Evolutionary conservation across 2,888 invertebrate species (phyloP).

Genomic region (Drosophila ezoana): DNA sequence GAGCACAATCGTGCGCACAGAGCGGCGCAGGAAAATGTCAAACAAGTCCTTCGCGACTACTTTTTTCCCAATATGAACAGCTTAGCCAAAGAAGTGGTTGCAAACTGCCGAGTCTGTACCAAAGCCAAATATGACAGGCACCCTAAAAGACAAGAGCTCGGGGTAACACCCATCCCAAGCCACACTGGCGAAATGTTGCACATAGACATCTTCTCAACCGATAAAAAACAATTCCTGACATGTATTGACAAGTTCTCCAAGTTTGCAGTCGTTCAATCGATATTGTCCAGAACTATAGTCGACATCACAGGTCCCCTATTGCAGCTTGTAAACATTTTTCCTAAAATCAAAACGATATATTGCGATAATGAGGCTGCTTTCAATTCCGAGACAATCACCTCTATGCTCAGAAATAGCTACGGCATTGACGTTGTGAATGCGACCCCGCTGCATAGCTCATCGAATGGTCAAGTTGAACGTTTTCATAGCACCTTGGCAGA

Average conservation of each 20-base stretch:
- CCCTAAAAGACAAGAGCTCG: background rate
- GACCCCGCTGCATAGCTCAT: too few species aligned
- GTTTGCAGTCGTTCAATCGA: background rate
- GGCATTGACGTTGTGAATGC: too few species aligned
- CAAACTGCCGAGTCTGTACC: background rate
- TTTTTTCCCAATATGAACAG: background rate
- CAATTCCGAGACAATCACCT: too few species aligned
- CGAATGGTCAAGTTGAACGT: background rate
- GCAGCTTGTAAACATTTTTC: background rate
- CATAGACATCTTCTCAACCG: constrained; percentile 1
- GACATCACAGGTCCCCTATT: background rate
- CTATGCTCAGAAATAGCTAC: too few species aligned
- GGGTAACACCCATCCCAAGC: background rate
- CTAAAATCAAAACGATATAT: background rate
- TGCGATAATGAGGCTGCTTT: too few species aligned
- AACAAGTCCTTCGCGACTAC: background rate
- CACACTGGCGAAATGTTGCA: background rate
- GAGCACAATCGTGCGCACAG: constrained; percentile 1
- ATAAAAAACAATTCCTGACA: background rate
- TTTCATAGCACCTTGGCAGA: background rate
- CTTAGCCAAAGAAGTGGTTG: background rate
- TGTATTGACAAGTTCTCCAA: background rate
- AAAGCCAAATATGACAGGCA: background rate
- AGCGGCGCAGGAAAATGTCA: background rate
- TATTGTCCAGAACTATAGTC: background rate